A percentile compares a stretch with the other conserved stretches of the same genome.
Evolutionary conservation across 2,888 invertebrate genomes (phyloP).

Genomic region (Synergus laeviventris): DNA sequence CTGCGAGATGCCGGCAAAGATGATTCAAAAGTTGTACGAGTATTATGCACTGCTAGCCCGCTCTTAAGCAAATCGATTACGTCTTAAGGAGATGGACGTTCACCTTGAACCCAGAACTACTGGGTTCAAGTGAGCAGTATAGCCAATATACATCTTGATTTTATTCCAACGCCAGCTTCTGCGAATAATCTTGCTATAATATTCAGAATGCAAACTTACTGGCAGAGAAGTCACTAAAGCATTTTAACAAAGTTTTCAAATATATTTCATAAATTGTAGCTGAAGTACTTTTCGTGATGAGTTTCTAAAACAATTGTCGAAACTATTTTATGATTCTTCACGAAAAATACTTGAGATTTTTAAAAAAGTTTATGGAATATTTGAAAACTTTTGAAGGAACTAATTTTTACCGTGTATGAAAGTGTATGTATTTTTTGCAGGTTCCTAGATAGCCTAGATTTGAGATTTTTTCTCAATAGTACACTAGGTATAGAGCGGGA

Average conservation of each 20-base stretch:
- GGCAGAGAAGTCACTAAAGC: neutral
- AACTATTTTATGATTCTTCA: too few relatives aligned
- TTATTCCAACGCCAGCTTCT: conserved; percentile 2
- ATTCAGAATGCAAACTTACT: neutral
- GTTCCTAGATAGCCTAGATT: conserved; percentile 55
- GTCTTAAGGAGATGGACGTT: conserved; percentile 39
- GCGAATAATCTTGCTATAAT: conserved; percentile 8
- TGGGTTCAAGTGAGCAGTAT: conserved; percentile 21
- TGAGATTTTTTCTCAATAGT: conserved; percentile 51
- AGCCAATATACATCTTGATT: conserved; percentile 32
- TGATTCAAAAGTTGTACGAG: conserved; percentile 27
- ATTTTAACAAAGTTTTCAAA: neutral
- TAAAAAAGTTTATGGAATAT: too few relatives aligned
- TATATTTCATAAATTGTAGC: too few relatives aligned
- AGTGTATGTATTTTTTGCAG: conserved; percentile 29
- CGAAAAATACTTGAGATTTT: too few relatives aligned
- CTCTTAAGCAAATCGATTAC: conserved; percentile 36
- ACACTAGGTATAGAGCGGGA: conserved; percentile 38
- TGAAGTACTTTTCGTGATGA: too few relatives aligned
- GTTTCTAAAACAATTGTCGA: too few relatives aligned
- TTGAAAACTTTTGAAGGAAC: too few relatives aligned
- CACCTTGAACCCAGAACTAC: conserved; percentile 38
- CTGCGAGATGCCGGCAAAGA: neutral
- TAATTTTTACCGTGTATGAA: too few relatives aligned
- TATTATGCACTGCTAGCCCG: conserved; percentile 33